Evolutionary conservation across 2,888 invertebrate genomes (phyloP), one percentile per base, ranked within the genome.

Genomic region (Sepioteuthis lessoniana): DNA sequence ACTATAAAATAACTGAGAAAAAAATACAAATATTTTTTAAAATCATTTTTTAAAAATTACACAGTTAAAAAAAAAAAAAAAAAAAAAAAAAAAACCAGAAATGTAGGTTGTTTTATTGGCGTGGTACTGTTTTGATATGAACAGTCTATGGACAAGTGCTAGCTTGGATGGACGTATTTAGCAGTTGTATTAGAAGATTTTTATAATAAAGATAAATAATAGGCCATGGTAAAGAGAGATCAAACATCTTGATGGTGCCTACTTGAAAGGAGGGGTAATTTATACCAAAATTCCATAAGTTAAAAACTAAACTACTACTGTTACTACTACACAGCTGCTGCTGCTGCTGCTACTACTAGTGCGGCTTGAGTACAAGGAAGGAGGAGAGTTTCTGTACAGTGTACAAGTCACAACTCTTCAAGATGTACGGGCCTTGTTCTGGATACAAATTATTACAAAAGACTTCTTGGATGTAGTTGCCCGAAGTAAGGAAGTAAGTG

Each of bases 201-300:
- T 16, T 76, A 13, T n/a, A 76, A 76, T 76, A 76, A 76, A 76
- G 76, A 76, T 76, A 76, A 76, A 76, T 76, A 76, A 76, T 76
- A 1, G 76, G n/a, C 76, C n/a, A 35, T 76, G 35, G n/a, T n/a
- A 76, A n/a, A 76, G 76, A 35, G 76, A 76, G 76, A 76, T 76
- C 76, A 76, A 76, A 76, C 76, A 76, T 76, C 76, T 76, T 76
- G 76, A n/a, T n/a, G 76, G 76, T 76, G 76, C 76, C 76, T 76
- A 19, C 76, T n/a, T 10, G 55, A 76, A n/a, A 76, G 76, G 76
- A 76, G 76, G n/a, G 76, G n/a, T 76, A 76, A n/a, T 76, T 76
- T 76, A 76, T 76, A 76, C 76, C 76, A n/a, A 76, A 76, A 76
- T 76, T 76, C 76, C 76, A 76, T 35, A 76, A 76, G 76, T 76